Evolutionary conservation across 2,888 invertebrate species (phyloP).

Genomic region (Mesorhabditis sp.): DNA sequence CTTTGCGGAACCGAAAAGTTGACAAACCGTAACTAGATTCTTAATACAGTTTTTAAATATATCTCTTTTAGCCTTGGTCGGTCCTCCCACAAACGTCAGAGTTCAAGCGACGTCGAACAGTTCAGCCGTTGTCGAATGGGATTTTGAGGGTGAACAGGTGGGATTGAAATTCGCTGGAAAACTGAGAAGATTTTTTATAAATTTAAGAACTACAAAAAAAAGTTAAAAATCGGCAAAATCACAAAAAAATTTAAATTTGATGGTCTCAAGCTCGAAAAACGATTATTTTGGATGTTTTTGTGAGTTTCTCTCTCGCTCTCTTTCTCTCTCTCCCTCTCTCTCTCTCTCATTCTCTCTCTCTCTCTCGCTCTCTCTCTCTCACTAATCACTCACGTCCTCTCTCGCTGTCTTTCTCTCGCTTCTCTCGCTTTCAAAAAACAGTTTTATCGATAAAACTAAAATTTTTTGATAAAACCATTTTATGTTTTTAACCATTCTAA

Average conservation of each 20-base stretch:
- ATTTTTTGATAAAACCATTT: neutral
- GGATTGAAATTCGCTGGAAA: conserved; percentile 7
- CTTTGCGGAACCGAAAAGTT: conserved; percentile 5
- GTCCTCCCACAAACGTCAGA: conserved; percentile 52
- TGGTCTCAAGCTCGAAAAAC: neutral
- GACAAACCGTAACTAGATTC: conserved; percentile 6
- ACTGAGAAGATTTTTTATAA: neutral
- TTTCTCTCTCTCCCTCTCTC: too few species aligned
- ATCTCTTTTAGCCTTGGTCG: conserved; percentile 48
- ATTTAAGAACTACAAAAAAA: too few species aligned
- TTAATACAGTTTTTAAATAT: too few species aligned
- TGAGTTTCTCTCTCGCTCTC: neutral
- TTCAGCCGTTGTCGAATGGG: conserved; percentile 56
- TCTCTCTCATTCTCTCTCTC: too few species aligned
- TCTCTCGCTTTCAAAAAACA: too few species aligned
- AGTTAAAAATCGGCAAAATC: too few species aligned
- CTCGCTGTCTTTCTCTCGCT: too few species aligned
- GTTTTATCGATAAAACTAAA: neutral
- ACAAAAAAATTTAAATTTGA: neutral
- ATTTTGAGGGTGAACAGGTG: conserved; percentile 46
- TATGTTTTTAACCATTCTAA: too few species aligned
- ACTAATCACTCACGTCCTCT: too few species aligned
- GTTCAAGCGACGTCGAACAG: conserved; percentile 52
- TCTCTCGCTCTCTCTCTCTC: too few species aligned
- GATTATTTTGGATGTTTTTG: neutral